Evolutionary conservation across 1,140 invertebrate genomes (phyloP).

Genomic region (Hyposmocoma kahamanoa): DNA sequence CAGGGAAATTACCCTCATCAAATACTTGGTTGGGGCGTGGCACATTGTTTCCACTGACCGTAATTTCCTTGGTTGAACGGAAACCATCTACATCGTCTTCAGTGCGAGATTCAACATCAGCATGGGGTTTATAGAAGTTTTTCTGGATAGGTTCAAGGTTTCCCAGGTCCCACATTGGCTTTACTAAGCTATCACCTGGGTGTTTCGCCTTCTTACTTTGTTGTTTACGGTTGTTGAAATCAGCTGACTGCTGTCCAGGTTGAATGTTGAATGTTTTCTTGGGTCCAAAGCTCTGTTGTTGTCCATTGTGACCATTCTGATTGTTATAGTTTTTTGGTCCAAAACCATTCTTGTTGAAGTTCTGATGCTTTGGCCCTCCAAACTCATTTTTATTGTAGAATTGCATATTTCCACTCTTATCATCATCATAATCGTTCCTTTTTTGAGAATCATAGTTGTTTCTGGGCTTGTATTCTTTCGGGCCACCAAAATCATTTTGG

Average conservation of each 20-base stretch:
- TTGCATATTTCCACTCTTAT: constrained; percentile 69
- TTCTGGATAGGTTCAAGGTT: constrained; percentile 90
- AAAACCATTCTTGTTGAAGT: constrained; percentile 53
- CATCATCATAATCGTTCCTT: constrained; percentile 58
- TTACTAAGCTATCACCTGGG: constrained; percentile 85
- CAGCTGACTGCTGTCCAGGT: constrained; percentile 30
- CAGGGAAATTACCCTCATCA: constrained; percentile 92
- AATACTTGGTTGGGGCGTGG: constrained; percentile 91
- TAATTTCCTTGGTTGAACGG: constrained; percentile 87
- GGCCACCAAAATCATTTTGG: constrained; percentile 66
- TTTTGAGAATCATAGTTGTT: constrained; percentile 74
- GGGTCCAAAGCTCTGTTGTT: constrained; percentile 52
- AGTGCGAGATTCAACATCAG: constrained; percentile 81
- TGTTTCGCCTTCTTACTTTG: constrained; percentile 79
- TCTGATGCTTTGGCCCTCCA: constrained; percentile 64
- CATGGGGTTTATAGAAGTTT: constrained; percentile 92
- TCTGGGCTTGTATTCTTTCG: constrained; percentile 64
- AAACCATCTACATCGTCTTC: constrained; percentile 84
- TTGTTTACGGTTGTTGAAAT: constrained; percentile 73
- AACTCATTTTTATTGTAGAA: constrained; percentile 66
- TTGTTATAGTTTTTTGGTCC: constrained; percentile 52
- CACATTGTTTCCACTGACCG: constrained; percentile 86
- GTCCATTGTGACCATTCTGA: constrained; percentile 49
- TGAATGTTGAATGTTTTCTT: constrained; percentile 45
- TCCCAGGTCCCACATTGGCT: constrained; percentile 88